phyloP scores from a whole-genome alignment of 2,113 vertebrate genomes.

The Raja brachyura region DNA sequence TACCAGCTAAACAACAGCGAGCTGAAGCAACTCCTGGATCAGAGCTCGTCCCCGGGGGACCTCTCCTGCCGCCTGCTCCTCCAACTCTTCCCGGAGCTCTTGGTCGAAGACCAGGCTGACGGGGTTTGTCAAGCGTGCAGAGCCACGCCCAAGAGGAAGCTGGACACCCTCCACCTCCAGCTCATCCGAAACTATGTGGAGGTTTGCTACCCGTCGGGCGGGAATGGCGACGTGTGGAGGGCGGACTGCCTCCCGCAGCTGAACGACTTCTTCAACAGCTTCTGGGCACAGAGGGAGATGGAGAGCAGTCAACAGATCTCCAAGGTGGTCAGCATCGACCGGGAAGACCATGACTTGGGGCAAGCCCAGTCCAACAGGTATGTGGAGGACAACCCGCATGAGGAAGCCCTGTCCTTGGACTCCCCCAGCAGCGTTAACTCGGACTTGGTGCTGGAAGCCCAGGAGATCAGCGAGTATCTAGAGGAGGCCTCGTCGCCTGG shows the following conservation, averaged over 20 bases:
- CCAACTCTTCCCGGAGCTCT: slow-evolving; percentile 93
- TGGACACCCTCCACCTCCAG: slow-evolving; percentile 90
- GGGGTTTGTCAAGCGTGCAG: slow-evolving; percentile 69
- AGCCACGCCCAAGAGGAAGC: slow-evolving; percentile 71
- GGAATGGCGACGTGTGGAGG: slow-evolving; percentile 82
- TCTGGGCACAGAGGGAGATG: slow-evolving; percentile 96
- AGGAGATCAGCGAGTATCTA: slow-evolving; percentile 77
- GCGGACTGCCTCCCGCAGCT: slow-evolving; percentile 90
- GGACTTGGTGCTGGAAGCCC: slow-evolving; percentile 67
- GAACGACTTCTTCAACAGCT: slow-evolving; percentile 91
- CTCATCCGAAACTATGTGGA: slow-evolving; percentile 94
- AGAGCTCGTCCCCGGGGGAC: slow-evolving; percentile 80
- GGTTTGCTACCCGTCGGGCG: slow-evolving; percentile 84
- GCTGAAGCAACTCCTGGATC: slow-evolving; percentile 84
- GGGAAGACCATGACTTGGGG: slow-evolving; percentile 54
- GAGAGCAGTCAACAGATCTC: slow-evolving; percentile 68
- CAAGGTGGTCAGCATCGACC: slow-evolving; percentile 65
- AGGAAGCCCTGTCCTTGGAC: too few relatives aligned
- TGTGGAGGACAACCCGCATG: too few relatives aligned
- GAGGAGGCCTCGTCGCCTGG: slow-evolving; percentile 52
- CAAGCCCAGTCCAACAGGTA: too few relatives aligned
- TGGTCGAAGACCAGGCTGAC: slow-evolving; percentile 67
- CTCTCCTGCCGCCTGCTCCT: slow-evolving; percentile 84
- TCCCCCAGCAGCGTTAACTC: slow-evolving; percentile 50
- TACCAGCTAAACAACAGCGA: slow-evolving; percentile 83